Evolutionary conservation across 2,797 vertebrate species (phyloP), one percentile per base, ranked within the genome.

Genomic region (Chrosomus eos): DNA sequence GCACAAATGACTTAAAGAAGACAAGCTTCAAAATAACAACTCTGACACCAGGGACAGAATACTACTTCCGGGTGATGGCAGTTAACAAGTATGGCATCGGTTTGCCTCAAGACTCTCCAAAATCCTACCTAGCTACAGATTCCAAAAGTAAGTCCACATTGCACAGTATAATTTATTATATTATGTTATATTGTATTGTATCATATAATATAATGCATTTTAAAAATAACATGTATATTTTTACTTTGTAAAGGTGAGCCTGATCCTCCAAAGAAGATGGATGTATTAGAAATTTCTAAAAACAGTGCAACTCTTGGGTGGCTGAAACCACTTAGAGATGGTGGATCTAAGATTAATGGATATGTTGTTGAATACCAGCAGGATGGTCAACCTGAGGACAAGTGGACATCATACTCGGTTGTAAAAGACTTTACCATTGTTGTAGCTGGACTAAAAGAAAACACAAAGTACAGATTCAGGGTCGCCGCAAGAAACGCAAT

Each of bases 261-360:
- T 0, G 98, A 99, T 93, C 98, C 98, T 90, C 98, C 98, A 9
- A 98, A 97, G 92, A 99, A 99, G 94, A 96, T 99, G 92, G 98
- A 99, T 60, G 96, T 99, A 79, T 94, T 98, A 85, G 98, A 99
- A 91, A 96, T 99, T 86, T 96, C 97, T 4, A 99, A 97, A 93
- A 98, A 97, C 87, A 98, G 96, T 19, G 98, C 98, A 85, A 95
- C 96, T 0, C 91, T 99, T 88, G 97, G 97, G 55, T 99, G 98
- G 98, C 85, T 99, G 66, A 98, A 97, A 74, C 98, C 98, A 0
- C 91, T 99, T 76, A 96, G 98, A 72, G 98, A 99, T 7, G 98
- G 98, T 91, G 98, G 98, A 71, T 94, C 98, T 72, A 99, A 99
- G 93, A 96, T 99, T 55, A 98, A 99, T 33, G 98, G 98, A 10